These are phyloP conservation scores for Drosophila histrio DNA, from an alignment of 2,888 invertebrate species.

Conservation along the genomic window DNA sequence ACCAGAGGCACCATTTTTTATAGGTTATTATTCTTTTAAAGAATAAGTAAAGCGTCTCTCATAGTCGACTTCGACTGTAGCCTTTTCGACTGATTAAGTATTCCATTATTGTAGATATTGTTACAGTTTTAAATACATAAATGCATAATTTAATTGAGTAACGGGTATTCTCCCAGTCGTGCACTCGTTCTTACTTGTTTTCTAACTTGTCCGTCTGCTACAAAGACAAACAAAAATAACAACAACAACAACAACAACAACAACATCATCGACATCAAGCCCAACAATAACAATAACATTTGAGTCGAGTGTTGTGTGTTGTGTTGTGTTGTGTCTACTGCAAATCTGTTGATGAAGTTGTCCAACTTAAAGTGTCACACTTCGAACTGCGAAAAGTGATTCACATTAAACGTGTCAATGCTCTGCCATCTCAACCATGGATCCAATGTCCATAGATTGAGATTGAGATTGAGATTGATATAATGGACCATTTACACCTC, in stretches of 20 bases:
- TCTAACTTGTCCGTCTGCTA: slow-evolving; percentile 18
- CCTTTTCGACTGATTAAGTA: too few species aligned
- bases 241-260: slow-evolving; percentile 4
- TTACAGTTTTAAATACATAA: too few species aligned
- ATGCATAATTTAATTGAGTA: background rate
- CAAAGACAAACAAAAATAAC: slow-evolving; percentile 19
- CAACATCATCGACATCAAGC: background rate
- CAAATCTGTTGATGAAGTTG: slow-evolving; percentile 63
- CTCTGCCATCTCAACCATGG: slow-evolving; percentile 13
- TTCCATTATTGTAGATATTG: too few species aligned
- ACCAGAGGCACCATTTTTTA: too few species aligned
- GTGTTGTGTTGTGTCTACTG: slow-evolving; percentile 11
- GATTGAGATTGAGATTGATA: background rate
- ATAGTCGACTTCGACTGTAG: too few species aligned
- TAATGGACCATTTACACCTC: slow-evolving; percentile 36
- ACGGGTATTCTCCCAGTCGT: background rate
- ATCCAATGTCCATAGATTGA: slow-evolving; percentile 8
- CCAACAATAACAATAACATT: slow-evolving; percentile 32
- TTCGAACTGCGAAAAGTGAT: slow-evolving; percentile 50
- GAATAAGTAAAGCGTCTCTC: too few species aligned
- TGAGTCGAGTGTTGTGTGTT: slow-evolving; percentile 1
- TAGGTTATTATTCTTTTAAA: too few species aligned
- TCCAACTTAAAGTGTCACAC: slow-evolving; percentile 58
- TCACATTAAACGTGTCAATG: slow-evolving; percentile 57
- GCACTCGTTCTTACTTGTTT: background rate